Evolutionary conservation across 2,797 vertebrate genomes (phyloP), one percentile per base, ranked within the genome.

Genomic region (Malacoctenus gilli): DNA sequence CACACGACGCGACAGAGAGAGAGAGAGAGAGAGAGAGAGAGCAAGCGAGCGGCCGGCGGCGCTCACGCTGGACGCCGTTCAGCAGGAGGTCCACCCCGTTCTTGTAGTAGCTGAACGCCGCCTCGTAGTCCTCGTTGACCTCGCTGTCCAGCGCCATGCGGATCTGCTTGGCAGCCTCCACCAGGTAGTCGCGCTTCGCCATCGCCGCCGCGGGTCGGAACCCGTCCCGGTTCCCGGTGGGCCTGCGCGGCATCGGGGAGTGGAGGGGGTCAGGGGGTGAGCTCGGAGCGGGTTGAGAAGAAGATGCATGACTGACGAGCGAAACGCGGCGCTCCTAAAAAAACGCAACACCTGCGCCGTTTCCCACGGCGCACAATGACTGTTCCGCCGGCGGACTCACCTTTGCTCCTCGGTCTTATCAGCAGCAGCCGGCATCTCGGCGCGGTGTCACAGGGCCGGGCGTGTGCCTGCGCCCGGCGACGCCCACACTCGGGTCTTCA

Each of bases 41-140:
- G n/a, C n/a, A n/a, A n/a, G n/a, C n/a, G n/a, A n/a, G n/a, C n/a
- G n/a, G n/a, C n/a, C n/a, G n/a, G n/a, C n/a, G n/a, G n/a, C n/a
- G 67, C 88, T 89, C 85, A 97, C 97, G 90, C 19, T 98, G 95
- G 49, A 98, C 92, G 3, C 97, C 96, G 0, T 93, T 95, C 14
- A 99, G 93, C 65, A 99, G 92, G 48, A 97, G 81, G 15, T 98
- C 97, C 72, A 98, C 96, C 0, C 97, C 94, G 0, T 98, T 98
- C 90, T 99, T 96, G 79, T 99, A 99, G 87, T 98, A 95, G 75
- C 94, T 97, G 89, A 99, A 99, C 25, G 97, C 95, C 0, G 97
- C 96, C 76, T 98, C 94, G 0, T 99, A 99, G 88, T 99, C 96
- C 78, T 98, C 97, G 4, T 94, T 96, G 60, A 96, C 95, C 35